Conservation (phyloP, 2,888 invertebrate genomes). For the Eucriotettix oculatus region DNA sequence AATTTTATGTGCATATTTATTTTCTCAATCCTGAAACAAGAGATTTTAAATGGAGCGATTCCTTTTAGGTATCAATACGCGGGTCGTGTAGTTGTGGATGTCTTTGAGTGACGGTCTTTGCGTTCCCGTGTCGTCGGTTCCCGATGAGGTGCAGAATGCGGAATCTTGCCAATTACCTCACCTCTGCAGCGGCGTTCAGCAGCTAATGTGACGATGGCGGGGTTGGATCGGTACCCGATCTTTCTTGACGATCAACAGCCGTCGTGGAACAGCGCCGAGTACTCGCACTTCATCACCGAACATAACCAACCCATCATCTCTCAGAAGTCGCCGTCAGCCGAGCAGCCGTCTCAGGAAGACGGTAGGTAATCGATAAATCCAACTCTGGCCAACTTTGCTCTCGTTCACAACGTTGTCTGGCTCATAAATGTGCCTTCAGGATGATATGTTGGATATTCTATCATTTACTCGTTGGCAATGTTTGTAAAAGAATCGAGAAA, state of each 20-base stretch:
- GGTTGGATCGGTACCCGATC: neutral
- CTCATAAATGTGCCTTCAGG: no score
- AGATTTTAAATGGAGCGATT: no score
- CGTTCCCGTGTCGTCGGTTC: neutral
- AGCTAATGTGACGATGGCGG: neutral
- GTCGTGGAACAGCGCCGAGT: neutral
- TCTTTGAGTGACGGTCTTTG: no score
- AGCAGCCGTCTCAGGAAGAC: neutral
- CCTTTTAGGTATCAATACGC: no score
- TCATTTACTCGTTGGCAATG: no score
- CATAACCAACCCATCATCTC: neutral
- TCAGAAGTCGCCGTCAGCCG: neutral
- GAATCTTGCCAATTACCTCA: neutral
- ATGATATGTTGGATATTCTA: no score
- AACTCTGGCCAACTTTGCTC: no score
- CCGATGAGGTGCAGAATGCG: neutral
- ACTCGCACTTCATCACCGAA: neutral
- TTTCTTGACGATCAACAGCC: neutral
- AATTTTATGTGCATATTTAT: no score
- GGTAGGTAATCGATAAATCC: neutral
- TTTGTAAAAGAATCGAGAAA: no score
- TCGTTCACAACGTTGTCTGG: no score
- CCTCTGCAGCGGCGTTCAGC: neutral
- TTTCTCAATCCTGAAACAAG: no score
- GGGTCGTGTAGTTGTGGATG: no score